These are phyloP conservation scores for Polylopha cassiicola DNA, from an alignment of 2,888 invertebrate species.

Conservation along the genomic window DNA sequence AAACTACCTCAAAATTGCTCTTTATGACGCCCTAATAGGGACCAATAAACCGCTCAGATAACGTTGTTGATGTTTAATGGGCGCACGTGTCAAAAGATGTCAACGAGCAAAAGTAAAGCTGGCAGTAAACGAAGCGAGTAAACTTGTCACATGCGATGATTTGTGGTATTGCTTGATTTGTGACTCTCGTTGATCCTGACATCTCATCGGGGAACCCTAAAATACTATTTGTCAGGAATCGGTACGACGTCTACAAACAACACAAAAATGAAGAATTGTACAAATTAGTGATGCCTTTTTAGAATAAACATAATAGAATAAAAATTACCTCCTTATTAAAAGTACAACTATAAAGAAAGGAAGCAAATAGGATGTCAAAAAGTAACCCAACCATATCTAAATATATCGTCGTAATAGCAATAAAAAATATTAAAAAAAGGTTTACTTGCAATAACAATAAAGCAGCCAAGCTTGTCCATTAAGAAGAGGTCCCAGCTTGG, in stretches of 20 bases:
- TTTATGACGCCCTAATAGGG: constrained; percentile 25
- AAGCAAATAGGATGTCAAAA: constrained; percentile 16
- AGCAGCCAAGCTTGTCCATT: constrained; percentile 34
- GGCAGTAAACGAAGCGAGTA: constrained; percentile 39
- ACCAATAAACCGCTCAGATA: constrained; percentile 27
- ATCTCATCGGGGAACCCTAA: constrained; percentile 8
- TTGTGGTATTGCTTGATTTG: constrained; percentile 26
- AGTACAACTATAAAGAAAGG: constrained; percentile 20
- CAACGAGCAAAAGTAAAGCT: constrained; percentile 40
- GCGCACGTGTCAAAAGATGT: constrained; percentile 46
- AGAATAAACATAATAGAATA: too few species aligned
- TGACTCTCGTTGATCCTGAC: constrained; percentile 8
- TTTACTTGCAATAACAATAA: constrained; percentile 22
- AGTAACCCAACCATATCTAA: constrained; percentile 1
- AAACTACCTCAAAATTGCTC: background rate
- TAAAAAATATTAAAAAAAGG: constrained; percentile 36
- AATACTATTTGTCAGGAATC: too few species aligned
- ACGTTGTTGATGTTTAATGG: constrained; percentile 13
- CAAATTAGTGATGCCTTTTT: too few species aligned
- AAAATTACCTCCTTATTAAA: constrained; percentile 19
- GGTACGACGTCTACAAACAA: too few species aligned
- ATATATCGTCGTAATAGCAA: too few species aligned
- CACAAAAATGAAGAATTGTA: too few species aligned
- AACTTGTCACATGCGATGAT: constrained; percentile 25
- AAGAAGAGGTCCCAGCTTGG: constrained; percentile 38